Percentiles rank a stretch among this genome's conserved stretches.
Conservation (phyloP, 1,140 invertebrate species). For the Pseudomyrmex pallidus region DNA sequence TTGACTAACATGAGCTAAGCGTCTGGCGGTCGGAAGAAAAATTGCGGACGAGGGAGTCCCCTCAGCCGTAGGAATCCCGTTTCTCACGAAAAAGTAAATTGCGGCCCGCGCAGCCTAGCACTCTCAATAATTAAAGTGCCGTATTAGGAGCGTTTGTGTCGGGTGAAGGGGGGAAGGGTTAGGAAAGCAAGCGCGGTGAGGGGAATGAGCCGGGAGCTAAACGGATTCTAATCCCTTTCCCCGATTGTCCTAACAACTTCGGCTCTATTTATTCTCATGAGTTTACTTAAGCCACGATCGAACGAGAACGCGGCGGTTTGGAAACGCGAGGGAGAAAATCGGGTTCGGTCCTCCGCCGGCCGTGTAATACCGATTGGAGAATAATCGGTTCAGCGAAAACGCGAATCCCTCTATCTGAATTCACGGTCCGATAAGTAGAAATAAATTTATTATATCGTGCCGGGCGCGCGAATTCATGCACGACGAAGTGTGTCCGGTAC, state of each 20-base stretch:
- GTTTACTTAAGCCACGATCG: conserved; percentile 67
- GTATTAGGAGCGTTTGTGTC: conserved; percentile 61
- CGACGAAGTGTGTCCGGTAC: not conserved
- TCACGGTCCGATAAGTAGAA: conserved; percentile 63
- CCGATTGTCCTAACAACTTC: conserved; percentile 71
- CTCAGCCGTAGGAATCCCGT: conserved; percentile 63
- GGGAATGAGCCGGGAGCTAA: conserved; percentile 43
- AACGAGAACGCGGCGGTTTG: conserved; percentile 58
- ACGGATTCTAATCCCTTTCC: conserved; percentile 63
- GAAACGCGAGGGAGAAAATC: conserved; percentile 56
- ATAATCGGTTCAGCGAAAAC: conserved; percentile 46
- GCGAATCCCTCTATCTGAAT: conserved; percentile 29
- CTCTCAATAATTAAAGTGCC: conserved; percentile 78
- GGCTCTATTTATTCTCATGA: conserved; percentile 71
- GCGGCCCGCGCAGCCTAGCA: conserved; percentile 53
- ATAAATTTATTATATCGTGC: conserved; percentile 36
- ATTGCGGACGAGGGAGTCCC: conserved; percentile 64
- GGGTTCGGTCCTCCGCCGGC: conserved; percentile 41
- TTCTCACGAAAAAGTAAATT: conserved; percentile 52
- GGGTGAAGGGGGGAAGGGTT: not conserved
- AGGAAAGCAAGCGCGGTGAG: not conserved
- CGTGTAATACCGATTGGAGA: conserved; percentile 59
- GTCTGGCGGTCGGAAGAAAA: conserved; percentile 76
- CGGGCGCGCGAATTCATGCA: conserved; percentile 12
- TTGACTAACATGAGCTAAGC: conserved; percentile 82